A percentile compares a stretch with the other conserved stretches of the same genome.
These are phyloP conservation scores for Melitaea cinxia DNA, from an alignment of 1,140 invertebrate species.

Conservation along the genomic window DNA sequence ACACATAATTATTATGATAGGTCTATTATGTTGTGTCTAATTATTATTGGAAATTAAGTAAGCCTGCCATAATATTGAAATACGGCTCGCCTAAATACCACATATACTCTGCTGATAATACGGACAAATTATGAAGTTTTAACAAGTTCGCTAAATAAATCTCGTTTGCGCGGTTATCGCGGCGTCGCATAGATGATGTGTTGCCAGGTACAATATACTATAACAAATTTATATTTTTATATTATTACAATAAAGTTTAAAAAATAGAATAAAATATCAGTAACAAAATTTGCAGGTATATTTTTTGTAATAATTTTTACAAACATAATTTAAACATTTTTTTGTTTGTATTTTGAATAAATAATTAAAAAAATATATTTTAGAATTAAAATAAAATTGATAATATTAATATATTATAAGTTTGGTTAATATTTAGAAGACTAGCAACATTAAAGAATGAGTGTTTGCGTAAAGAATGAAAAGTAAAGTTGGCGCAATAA, in stretches of 20 bases:
- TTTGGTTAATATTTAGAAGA: background rate
- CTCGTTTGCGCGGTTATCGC: background rate
- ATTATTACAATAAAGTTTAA: too few relatives aligned
- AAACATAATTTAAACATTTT: too few relatives aligned
- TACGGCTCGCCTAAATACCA: conserved; percentile 14
- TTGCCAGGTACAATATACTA: background rate
- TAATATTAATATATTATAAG: too few relatives aligned
- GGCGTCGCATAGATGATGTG: conserved; percentile 2
- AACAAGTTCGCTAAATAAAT: conserved; percentile 8
- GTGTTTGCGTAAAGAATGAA: conserved; percentile 44
- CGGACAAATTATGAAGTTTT: conserved; percentile 2
- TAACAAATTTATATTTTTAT: background rate
- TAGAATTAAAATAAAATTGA: too few relatives aligned
- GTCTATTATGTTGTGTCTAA: too few relatives aligned
- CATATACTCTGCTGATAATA: background rate
- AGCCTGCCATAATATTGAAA: conserved; percentile 21
- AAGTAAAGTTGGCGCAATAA: conserved; percentile 71
- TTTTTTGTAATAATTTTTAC: too few relatives aligned
- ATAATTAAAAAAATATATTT: too few relatives aligned
- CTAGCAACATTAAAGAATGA: conserved; percentile 47
- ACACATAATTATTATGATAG: too few relatives aligned
- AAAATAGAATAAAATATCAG: background rate
- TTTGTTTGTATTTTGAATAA: too few relatives aligned
- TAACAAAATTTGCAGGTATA: too few relatives aligned
- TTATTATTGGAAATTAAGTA: too few relatives aligned